phyloP scores from a whole-genome alignment of 2,113 vertebrate genomes.

The Anolis sagrei region DNA sequence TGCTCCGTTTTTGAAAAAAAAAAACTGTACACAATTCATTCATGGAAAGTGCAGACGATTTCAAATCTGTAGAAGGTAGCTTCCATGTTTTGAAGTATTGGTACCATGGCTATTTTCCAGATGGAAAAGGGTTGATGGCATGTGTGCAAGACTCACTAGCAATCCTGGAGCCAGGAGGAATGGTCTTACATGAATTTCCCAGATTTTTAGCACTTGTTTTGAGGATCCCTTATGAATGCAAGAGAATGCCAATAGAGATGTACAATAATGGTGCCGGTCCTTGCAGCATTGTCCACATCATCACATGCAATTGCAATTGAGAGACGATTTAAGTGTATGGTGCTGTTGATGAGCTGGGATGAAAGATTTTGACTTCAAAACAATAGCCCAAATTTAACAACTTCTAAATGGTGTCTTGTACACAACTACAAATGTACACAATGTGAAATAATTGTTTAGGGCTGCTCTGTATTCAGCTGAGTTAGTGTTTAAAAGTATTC shows the following conservation, averaged over 20 bases:
- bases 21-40: too few relatives aligned
- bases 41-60: too few relatives aligned
- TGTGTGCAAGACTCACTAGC: too few relatives aligned
- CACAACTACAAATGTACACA: neutral
- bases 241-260: neutral
- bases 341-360: neutral
- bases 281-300: neutral
- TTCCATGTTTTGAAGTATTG: too few relatives aligned
- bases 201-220: too few relatives aligned
- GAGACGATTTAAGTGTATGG: neutral
- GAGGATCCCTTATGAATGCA: too few relatives aligned
- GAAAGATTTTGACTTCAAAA: slow-evolving; percentile 6
- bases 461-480: neutral
- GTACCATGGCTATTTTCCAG: too few relatives aligned
- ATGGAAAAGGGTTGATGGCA: too few relatives aligned
- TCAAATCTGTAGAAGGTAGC: too few relatives aligned
- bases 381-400: slow-evolving; percentile 2
- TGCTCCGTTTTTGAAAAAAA: too few relatives aligned
- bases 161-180: neutral
- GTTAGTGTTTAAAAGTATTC: neutral
- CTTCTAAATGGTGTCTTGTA: neutral
- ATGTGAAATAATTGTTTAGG: neutral
- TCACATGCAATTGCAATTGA: neutral
- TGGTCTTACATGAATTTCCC: neutral
- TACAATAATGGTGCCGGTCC: neutral